These are phyloP conservation scores for Endotricha flammealis DNA, from an alignment of 2,888 invertebrate species.

Conservation along the genomic window DNA sequence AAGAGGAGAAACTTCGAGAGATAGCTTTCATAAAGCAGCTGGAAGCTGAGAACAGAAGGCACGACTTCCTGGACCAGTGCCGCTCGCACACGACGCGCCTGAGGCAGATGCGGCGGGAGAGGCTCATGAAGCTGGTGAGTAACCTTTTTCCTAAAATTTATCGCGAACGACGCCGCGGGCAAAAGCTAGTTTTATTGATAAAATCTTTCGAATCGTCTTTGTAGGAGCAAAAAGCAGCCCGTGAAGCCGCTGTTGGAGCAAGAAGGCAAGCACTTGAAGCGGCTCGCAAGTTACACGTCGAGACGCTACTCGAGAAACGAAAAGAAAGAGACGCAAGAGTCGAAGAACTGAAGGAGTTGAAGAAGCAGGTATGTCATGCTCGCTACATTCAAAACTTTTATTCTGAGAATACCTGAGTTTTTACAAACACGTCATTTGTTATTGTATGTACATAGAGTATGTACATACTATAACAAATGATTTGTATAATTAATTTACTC, in stretches of 20 bases:
- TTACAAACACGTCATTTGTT: too few relatives aligned
- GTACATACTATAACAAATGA: too few relatives aligned
- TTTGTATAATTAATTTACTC: too few relatives aligned
- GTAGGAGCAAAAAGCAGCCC: constrained; percentile 95
- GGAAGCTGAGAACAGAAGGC: constrained; percentile 95
- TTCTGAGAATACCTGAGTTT: too few relatives aligned
- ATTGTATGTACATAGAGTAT: too few relatives aligned
- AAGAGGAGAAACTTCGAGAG: constrained; percentile 97
- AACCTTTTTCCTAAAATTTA: constrained; percentile 28
- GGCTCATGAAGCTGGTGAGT: constrained; percentile 82
- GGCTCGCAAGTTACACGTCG: constrained; percentile 86
- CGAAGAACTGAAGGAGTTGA: constrained; percentile 76
- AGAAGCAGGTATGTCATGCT: too few relatives aligned
- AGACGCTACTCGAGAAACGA: constrained; percentile 87
- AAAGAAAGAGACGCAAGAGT: constrained; percentile 90
- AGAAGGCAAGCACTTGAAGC: constrained; percentile 90
- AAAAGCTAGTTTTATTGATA: constrained; percentile 34
- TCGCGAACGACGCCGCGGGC: too few relatives aligned
- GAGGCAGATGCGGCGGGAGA: constrained; percentile 90
- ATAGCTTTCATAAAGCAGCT: constrained; percentile 98
- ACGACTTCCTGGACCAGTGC: constrained; percentile 92
- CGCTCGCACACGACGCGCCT: constrained; percentile 86
- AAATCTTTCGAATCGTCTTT: background rate
- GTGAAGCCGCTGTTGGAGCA: constrained; percentile 96
- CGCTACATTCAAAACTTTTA: too few relatives aligned